phyloP scores from a whole-genome alignment of 2,113 vertebrate genomes.

The Phylloscopus whistleri region DNA sequence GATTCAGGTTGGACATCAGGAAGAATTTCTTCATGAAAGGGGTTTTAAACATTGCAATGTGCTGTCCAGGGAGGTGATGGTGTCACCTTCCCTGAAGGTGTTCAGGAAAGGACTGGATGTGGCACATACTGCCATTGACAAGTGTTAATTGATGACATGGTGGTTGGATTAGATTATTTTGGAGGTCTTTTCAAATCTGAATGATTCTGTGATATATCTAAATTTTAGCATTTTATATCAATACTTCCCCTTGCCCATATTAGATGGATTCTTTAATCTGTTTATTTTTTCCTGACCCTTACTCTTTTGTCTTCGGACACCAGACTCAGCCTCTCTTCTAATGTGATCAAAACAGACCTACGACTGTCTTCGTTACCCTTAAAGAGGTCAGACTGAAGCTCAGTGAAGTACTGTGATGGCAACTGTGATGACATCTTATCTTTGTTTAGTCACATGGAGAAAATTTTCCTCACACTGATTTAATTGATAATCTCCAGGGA shows the following conservation, averaged over 20 bases:
- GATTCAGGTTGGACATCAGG: background rate
- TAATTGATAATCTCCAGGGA: background rate
- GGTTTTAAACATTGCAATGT: background rate
- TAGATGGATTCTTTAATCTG: background rate
- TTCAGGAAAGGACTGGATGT: accelerated
- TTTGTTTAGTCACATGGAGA: background rate
- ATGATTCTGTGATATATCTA: background rate
- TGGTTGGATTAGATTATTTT: background rate
- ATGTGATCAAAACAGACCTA: background rate
- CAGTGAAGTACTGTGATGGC: no score
- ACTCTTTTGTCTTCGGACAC: background rate
- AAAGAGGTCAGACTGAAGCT: background rate
- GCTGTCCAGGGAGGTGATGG: no score
- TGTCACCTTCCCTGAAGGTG: background rate
- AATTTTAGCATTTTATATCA: background rate
- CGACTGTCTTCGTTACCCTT: background rate
- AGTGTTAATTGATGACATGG: background rate
- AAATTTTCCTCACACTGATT: background rate
- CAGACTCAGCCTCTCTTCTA: background rate
- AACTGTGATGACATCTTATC: background rate
- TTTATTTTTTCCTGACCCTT: background rate
- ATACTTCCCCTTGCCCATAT: accelerated
- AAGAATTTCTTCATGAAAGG: background rate
- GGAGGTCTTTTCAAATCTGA: background rate
- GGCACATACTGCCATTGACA: accelerated